Percentiles rank a stretch among this genome's conserved stretches.
Conservation (phyloP, 2,888 invertebrate genomes). For the Apodemia duryi region DNA sequence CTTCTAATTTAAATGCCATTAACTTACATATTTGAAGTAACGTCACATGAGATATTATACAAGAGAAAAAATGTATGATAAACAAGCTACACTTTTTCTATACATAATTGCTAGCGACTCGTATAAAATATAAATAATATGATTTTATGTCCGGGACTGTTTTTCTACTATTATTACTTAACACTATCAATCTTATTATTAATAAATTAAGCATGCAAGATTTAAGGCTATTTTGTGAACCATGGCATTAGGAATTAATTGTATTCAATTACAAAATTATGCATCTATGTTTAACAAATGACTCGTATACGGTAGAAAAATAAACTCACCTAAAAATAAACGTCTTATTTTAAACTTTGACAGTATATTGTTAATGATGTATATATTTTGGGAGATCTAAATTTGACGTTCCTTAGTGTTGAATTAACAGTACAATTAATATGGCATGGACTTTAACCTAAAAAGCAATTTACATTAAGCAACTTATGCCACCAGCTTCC, state of each 20-base stretch:
- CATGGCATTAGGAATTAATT: slow-evolving; percentile 1
- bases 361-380: not conserved
- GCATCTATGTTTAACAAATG: not conserved
- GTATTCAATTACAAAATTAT: not conserved
- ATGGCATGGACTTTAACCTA: not conserved
- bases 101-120: slow-evolving; percentile 8
- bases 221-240: not conserved
- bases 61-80: not conserved
- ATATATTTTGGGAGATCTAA: not conserved
- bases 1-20: no score
- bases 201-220: slow-evolving; percentile 1
- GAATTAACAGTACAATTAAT: not conserved
- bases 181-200: not conserved
- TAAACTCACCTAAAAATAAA: not conserved
- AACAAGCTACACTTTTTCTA: slow-evolving; percentile 5
- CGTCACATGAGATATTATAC: not conserved
- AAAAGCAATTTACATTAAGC: not conserved
- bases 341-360: not conserved
- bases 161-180: not conserved
- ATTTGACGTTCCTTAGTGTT: not conserved
- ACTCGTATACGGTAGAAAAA: not conserved
- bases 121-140: slow-evolving; percentile 12
- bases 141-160: not conserved
- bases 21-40: no score
- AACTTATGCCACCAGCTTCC: not conserved